Conservation (phyloP, 2,888 invertebrate genomes). For the Orthosia cruda region DNA sequence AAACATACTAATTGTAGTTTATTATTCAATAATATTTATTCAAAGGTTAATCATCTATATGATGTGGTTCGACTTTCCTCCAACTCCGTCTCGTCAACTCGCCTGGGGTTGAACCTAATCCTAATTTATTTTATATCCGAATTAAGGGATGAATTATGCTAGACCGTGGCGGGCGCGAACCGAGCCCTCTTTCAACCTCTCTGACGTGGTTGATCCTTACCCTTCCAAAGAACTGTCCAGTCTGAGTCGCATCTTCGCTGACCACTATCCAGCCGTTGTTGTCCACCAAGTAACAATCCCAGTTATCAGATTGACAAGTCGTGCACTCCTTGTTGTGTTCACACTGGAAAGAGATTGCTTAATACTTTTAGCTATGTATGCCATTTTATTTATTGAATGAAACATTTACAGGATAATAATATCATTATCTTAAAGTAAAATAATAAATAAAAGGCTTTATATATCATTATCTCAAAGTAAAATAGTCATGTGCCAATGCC, state of each 20-base stretch:
- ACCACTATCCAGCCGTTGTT: constrained; percentile 97
- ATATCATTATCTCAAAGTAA: no score
- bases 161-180: no score
- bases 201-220: constrained; percentile 79
- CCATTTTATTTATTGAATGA: no score
- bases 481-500: no score
- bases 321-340: constrained; percentile 88
- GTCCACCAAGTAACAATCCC: constrained; percentile 97
- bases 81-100: no score
- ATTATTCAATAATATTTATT: not conserved
- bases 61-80: no score
- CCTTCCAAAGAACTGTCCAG: constrained; percentile 97
- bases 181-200: not conserved
- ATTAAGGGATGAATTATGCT: no score
- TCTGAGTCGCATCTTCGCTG: constrained; percentile 94
- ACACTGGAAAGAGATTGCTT: constrained; percentile 77
- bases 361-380: not conserved
- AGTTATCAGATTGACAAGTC: constrained; percentile 91
- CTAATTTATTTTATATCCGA: no score
- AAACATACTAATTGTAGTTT: not conserved
- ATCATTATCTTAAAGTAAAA: no score
- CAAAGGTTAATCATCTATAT: not conserved
- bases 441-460: no score
- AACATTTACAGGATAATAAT: no score
- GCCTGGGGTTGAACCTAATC: no score